Evolutionary conservation across 2,113 vertebrate genomes (phyloP).

Genomic region (Scomber scombrus): DNA sequence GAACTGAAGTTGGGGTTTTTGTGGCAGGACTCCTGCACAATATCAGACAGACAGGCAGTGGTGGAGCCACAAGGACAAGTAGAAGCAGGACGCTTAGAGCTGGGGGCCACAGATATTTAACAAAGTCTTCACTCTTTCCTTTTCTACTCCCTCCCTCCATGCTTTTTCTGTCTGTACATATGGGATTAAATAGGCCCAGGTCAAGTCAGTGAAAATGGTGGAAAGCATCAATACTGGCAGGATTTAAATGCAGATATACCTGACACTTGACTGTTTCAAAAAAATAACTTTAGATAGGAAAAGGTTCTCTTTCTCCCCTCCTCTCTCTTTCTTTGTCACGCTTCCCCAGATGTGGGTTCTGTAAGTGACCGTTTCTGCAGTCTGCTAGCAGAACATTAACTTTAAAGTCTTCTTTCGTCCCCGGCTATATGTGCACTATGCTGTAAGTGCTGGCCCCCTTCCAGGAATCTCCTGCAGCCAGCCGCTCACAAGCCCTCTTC

Average conservation of each 20-base stretch:
- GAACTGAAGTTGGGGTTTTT: slow-evolving; percentile 56
- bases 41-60: slow-evolving; percentile 55
- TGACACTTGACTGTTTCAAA: slow-evolving; percentile 30
- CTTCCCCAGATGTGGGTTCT: slow-evolving; percentile 72
- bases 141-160: not conserved
- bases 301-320: slow-evolving; percentile 9
- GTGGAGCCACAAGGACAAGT: slow-evolving; percentile 65
- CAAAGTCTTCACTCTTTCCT: slow-evolving; percentile 25
- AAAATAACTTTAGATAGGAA: slow-evolving; percentile 32
- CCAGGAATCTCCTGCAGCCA: slow-evolving; percentile 80
- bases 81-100: slow-evolving; percentile 62
- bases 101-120: slow-evolving; percentile 56
- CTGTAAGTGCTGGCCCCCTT: slow-evolving; percentile 74
- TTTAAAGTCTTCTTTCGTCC: slow-evolving; percentile 77
- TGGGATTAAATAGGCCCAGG: not conserved
- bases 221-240: slow-evolving; percentile 22
- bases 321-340: slow-evolving; percentile 28
- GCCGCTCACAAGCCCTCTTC: slow-evolving; percentile 72
- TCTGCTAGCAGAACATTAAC: slow-evolving; percentile 80
- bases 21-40: slow-evolving; percentile 60
- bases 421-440: slow-evolving; percentile 58
- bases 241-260: slow-evolving; percentile 9
- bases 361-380: slow-evolving; percentile 67
- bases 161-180: slow-evolving; percentile 12
- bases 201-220: slow-evolving; percentile 30